Conservation (phyloP, 2,113 vertebrate species). For the Tursiops truncatus region DNA sequence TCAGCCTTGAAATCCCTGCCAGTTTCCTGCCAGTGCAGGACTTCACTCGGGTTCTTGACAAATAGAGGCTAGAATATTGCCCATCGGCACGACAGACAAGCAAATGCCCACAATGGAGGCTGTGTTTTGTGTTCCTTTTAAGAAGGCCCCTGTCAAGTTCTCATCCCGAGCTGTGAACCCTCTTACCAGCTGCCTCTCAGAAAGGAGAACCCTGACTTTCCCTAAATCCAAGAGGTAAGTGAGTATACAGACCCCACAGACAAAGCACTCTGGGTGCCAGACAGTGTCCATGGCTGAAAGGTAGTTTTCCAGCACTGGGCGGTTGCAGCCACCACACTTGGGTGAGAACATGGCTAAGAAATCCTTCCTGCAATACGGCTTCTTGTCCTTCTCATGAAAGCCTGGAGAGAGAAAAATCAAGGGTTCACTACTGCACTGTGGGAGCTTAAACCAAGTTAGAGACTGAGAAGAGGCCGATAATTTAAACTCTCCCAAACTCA, state of each 20-base stretch:
- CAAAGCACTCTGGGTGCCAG: constrained; percentile 95
- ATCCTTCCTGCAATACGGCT: constrained; percentile 92
- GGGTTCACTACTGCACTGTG: not conserved
- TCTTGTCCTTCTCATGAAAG: constrained; percentile 89
- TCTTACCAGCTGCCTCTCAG: not conserved
- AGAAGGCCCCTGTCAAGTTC: not conserved
- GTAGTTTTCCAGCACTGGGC: constrained; percentile 88
- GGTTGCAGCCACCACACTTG: constrained; percentile 92
- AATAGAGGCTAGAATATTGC: not conserved
- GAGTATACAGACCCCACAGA: constrained; percentile 89
- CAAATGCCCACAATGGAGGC: not conserved
- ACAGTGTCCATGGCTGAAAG: constrained; percentile 90
- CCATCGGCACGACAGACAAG: not conserved
- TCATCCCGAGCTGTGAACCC: not conserved
- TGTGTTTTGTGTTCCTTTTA: not conserved
- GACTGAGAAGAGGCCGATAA: not conserved
- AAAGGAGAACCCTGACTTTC: not conserved
- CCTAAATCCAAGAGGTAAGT: accelerated
- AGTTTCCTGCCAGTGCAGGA: no score
- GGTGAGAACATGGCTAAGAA: constrained; percentile 92
- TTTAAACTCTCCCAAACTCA: not conserved
- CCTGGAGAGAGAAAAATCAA: constrained; percentile 76
- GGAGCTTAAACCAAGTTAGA: not conserved
- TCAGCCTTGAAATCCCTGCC: not conserved
- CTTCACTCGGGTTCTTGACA: not conserved